These are phyloP conservation scores for Dasyprocta punctata DNA, from an alignment of 2,113 vertebrate genomes.

Conservation along the genomic window DNA sequence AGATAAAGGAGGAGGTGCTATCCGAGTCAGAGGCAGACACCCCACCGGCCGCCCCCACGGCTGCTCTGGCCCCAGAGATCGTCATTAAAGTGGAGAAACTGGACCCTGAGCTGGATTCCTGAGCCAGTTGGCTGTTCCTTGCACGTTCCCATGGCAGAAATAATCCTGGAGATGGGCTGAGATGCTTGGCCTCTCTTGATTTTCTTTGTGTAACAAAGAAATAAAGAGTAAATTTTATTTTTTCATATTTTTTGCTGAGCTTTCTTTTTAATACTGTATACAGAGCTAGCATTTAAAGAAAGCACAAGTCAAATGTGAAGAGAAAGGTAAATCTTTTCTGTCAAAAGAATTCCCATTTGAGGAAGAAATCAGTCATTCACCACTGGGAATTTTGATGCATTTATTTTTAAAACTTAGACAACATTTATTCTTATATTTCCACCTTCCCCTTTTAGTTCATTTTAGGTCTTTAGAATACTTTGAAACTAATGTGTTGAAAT, in stretches of 20 bases:
- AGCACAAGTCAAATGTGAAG: slow-evolving; percentile 26
- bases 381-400: background rate
- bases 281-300: slow-evolving; percentile 15
- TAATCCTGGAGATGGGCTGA: background rate
- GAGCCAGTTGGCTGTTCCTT: background rate
- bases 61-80: slow-evolving; percentile 51
- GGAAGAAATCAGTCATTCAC: background rate
- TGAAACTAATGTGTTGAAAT: background rate
- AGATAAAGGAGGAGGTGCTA: slow-evolving; percentile 81
- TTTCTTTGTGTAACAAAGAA: slow-evolving; percentile 46
- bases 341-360: background rate
- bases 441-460: background rate
- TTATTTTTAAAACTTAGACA: background rate
- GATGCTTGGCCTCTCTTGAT: slow-evolving; percentile 14
- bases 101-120: slow-evolving; percentile 78
- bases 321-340: background rate
- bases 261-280: background rate
- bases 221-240: slow-evolving; percentile 61
- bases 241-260: slow-evolving; percentile 9
- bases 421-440: background rate
- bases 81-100: slow-evolving; percentile 82
- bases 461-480: slow-evolving; percentile 22
- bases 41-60: slow-evolving; percentile 13
- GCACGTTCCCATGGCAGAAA: background rate
- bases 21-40: slow-evolving; percentile 75